phyloP scores from a whole-genome alignment of 2,113 vertebrate species.

The Holacanthus passer region DNA sequence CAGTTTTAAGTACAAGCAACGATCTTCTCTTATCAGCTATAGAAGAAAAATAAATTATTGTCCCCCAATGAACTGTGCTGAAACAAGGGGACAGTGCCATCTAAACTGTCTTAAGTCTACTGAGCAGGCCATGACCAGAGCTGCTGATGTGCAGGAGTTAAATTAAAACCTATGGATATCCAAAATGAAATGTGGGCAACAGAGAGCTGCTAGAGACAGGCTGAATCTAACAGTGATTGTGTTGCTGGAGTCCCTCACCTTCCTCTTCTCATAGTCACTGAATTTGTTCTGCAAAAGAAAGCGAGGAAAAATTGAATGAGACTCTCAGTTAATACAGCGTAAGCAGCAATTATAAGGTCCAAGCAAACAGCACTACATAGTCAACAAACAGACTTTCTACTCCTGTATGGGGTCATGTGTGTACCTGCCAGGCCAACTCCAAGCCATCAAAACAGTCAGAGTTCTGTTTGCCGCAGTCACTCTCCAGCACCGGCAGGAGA shows the following conservation, averaged over 20 bases:
- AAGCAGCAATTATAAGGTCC: background rate
- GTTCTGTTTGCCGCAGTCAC: conserved; percentile 67
- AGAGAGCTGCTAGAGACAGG: background rate
- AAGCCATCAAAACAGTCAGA: conserved; percentile 82
- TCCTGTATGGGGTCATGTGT: background rate
- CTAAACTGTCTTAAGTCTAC: background rate
- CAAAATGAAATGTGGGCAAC: background rate
- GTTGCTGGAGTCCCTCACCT: conserved; percentile 82
- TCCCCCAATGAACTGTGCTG: background rate
- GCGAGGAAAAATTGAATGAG: background rate
- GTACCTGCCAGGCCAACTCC: conserved; percentile 90
- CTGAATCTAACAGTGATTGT: background rate
- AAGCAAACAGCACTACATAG: background rate
- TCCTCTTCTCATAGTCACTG: conserved; percentile 94
- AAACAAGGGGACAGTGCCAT: background rate
- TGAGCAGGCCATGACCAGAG: background rate
- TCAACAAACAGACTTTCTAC: background rate
- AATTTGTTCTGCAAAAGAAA: conserved; percentile 90
- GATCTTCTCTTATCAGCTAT: background rate
- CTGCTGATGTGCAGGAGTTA: background rate
- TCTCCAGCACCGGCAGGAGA: conserved; percentile 87
- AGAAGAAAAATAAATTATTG: too few relatives aligned
- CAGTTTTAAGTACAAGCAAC: background rate
- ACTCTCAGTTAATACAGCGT: background rate
- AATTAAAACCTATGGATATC: background rate